phyloP scores from a whole-genome alignment of 2,113 vertebrate genomes.

The Nematolebias whitei region DNA sequence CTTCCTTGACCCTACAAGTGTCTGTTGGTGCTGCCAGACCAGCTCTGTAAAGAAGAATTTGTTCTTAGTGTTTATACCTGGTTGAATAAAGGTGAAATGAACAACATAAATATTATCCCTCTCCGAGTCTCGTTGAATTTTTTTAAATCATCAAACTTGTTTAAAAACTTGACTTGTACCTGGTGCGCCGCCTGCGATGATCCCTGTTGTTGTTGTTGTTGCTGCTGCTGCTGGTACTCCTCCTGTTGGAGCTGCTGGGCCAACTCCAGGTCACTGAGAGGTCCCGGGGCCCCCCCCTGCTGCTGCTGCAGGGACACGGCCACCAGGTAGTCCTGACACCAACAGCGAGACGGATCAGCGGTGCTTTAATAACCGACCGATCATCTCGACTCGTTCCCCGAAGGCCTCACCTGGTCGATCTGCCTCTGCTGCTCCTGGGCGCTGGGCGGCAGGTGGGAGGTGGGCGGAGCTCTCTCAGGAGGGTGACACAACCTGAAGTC shows the following conservation, averaged over 20 bases:
- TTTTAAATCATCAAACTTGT: no score
- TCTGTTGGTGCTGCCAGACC: no score
- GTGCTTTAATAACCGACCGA: rapidly evolving
- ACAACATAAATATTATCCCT: no score
- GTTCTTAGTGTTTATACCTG: no score
- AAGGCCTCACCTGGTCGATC: constrained; percentile 84
- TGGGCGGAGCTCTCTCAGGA: constrained; percentile 59
- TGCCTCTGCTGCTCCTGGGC: constrained; percentile 83
- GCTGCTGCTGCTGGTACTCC: constrained; percentile 87
- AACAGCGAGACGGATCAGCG: background rate
- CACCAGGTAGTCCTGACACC: constrained; percentile 88
- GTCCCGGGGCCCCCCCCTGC: constrained; percentile 68
- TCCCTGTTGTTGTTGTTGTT: constrained; percentile 29
- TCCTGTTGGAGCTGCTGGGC: constrained; percentile 91
- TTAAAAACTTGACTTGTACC: constrained; percentile 35
- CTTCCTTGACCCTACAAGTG: no score
- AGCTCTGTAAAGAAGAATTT: no score
- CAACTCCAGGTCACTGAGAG: constrained; percentile 90
- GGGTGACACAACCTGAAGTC: constrained; percentile 87
- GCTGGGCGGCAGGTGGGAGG: constrained; percentile 26
- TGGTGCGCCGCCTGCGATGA: constrained; percentile 45
- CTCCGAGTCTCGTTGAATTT: no score
- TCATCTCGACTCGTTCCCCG: no score
- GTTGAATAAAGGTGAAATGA: no score
- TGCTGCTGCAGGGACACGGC: constrained; percentile 90